Percentiles rank a stretch among this genome's conserved stretches.
Evolutionary conservation across 2,888 invertebrate species (phyloP).

Genomic region (Pemphredon lugubris): DNA sequence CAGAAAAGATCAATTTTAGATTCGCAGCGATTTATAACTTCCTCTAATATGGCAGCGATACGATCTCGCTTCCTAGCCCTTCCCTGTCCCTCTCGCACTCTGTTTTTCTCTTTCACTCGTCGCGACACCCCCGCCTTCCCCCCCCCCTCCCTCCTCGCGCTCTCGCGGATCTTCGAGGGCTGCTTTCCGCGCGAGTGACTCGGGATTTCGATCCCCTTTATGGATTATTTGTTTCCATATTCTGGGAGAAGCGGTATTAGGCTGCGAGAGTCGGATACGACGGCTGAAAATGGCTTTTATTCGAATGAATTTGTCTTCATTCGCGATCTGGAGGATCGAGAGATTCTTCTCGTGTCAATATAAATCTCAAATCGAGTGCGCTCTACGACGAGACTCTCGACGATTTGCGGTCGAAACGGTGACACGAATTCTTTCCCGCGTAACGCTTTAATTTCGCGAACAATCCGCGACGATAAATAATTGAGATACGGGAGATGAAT

Average conservation of each 20-base stretch:
- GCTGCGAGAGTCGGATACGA: slow-evolving; percentile 31
- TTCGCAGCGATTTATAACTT: slow-evolving; percentile 81
- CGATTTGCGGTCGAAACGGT: too few species aligned
- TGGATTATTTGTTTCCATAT: slow-evolving; percentile 57
- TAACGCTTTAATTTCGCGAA: background rate
- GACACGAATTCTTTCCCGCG: too few species aligned
- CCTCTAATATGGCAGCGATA: slow-evolving; percentile 79
- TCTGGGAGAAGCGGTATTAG: slow-evolving; percentile 22
- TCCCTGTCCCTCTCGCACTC: slow-evolving; percentile 13
- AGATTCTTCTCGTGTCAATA: too few species aligned
- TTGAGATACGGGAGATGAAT: background rate
- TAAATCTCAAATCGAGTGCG: too few species aligned
- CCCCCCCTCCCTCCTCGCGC: background rate
- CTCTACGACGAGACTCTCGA: too few species aligned
- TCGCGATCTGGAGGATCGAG: too few species aligned
- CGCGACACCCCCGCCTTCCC: background rate
- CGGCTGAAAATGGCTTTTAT: slow-evolving; percentile 53
- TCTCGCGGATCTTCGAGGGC: slow-evolving; percentile 45
- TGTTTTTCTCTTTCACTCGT: background rate
- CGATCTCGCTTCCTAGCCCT: slow-evolving; percentile 38
- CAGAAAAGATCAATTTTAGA: slow-evolving; percentile 81
- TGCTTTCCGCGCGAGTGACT: slow-evolving; percentile 45
- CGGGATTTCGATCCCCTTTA: slow-evolving; percentile 29
- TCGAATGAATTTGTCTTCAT: too few species aligned
- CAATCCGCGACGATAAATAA: background rate